Base-by-base conservation (phyloP, 2,888 invertebrate genomes). In the Adela reaumurella region DNA sequence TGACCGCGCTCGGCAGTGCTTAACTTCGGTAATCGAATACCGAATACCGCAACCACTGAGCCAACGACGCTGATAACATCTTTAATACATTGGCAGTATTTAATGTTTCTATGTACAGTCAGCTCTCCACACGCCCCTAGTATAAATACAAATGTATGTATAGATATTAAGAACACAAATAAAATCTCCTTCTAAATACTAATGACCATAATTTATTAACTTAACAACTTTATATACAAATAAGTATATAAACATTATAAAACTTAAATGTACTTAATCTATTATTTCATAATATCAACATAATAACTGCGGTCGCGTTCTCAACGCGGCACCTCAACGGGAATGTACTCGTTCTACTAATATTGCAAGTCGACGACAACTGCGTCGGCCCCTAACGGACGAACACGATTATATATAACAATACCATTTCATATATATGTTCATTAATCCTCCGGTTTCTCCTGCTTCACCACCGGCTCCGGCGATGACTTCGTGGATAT, bases 181-280 rank as follows among this genome's bases (percentile, higher is more conserved):
- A 20, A 24, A 48, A 35, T 29, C 11, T 24, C 4, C 14, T 35
- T 35, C 11, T 14, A 14, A 35, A 4, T 35, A 35, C n/a, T 35
- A 35, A 73, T 72, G 67, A 60, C 59, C 70, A 72, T 72, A 73
- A 69, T 71, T 72, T 76, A 76, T 74, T 72, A 68, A 68, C 62
- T 65, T 74, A 76, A 77, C 74, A 72, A 62, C 72, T 68, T 29
- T 67, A 67, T 74, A 35, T 35, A 74, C 74, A 74, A 74, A 73
- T 73, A 68, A 69, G 61, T 62, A 68, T 74, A 70, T 74, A 74
- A 74, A 74, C 61, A 68, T 73, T 76, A 74, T 65, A 77, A 76
- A 77, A 74, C 42, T 46, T 11, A 8, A 35, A 35, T 35, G 3
- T 35, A 35, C 35, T 35, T 46, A 69, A 71, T 72, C n/a, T n/a